These are phyloP conservation scores for Ceratina japonica DNA, from an alignment of 1,140 invertebrate species.

Conservation along the genomic window DNA sequence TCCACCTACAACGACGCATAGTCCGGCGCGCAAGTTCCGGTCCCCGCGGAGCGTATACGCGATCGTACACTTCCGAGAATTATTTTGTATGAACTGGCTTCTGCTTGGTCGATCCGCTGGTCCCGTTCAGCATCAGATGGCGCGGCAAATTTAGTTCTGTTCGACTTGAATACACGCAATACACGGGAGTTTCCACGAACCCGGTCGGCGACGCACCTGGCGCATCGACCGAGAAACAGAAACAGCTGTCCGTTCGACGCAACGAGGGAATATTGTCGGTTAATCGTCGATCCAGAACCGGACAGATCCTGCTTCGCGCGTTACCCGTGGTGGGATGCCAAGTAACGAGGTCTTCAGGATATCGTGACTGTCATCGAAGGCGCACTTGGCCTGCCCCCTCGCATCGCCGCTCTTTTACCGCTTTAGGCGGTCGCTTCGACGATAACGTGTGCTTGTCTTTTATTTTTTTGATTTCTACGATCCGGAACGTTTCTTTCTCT, in stretches of 20 bases:
- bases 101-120: not conserved
- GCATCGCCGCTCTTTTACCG: constrained; percentile 38
- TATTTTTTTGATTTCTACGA: constrained; percentile 46
- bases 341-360: constrained; percentile 37
- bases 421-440: constrained; percentile 45
- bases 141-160: constrained; percentile 40
- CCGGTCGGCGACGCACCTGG: constrained; percentile 64
- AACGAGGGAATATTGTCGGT: constrained; percentile 52
- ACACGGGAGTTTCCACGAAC: constrained; percentile 39
- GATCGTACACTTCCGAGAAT: not conserved
- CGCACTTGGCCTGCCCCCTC: constrained; percentile 27
- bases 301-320: not conserved
- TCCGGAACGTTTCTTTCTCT: constrained; percentile 43
- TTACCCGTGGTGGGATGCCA: constrained; percentile 38
- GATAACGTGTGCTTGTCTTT: constrained; percentile 46
- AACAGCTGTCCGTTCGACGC: constrained; percentile 69
- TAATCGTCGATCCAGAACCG: constrained; percentile 46
- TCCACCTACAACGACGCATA: too few species aligned
- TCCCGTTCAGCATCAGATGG: constrained; percentile 69
- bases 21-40: too few species aligned
- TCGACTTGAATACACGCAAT: constrained; percentile 26
- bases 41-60: not conserved
- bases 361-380: constrained; percentile 46
- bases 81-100: constrained; percentile 33
- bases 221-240: constrained; percentile 64